These are phyloP conservation scores for Gobio gobio DNA, from an alignment of 2,113 vertebrate species.

Conservation along the genomic window DNA sequence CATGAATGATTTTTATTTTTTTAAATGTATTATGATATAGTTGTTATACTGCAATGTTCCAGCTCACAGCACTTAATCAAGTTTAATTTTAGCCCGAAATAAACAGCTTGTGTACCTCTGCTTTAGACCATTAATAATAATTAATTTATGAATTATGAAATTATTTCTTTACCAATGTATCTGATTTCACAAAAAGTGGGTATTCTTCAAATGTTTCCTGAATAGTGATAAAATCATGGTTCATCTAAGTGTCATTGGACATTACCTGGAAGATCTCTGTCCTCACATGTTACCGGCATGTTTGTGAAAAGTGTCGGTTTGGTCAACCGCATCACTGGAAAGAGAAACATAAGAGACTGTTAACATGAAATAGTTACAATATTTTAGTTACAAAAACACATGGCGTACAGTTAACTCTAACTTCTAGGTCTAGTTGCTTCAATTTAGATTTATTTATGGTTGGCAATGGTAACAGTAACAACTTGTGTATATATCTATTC, in stretches of 20 bases:
- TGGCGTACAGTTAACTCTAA: no score
- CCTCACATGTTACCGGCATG: conserved; percentile 95
- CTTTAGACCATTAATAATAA: not conserved
- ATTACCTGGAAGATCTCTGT: conserved; percentile 93
- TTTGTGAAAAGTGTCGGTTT: conserved; percentile 98
- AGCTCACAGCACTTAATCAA: no score
- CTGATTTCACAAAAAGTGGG: not conserved
- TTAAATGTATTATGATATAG: no score
- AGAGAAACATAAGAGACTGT: conserved; percentile 55
- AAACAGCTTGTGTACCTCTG: not conserved
- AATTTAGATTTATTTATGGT: not conserved
- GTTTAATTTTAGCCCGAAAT: no score
- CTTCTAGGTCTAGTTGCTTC: no score
- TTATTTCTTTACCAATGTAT: not conserved
- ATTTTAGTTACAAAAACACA: not conserved
- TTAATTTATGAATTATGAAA: not conserved
- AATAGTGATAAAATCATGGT: not conserved
- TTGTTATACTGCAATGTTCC: no score
- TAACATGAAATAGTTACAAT: not conserved
- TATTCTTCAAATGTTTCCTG: not conserved
- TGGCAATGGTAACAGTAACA: not conserved
- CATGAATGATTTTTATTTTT: no score
- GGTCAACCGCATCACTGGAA: conserved; percentile 95
- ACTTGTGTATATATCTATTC: not conserved
- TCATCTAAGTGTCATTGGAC: not conserved